Percentiles rank a stretch among this genome's conserved stretches.
Evolutionary conservation across 1,140 invertebrate genomes (phyloP).

Genomic region (Bicyclus anynana): DNA sequence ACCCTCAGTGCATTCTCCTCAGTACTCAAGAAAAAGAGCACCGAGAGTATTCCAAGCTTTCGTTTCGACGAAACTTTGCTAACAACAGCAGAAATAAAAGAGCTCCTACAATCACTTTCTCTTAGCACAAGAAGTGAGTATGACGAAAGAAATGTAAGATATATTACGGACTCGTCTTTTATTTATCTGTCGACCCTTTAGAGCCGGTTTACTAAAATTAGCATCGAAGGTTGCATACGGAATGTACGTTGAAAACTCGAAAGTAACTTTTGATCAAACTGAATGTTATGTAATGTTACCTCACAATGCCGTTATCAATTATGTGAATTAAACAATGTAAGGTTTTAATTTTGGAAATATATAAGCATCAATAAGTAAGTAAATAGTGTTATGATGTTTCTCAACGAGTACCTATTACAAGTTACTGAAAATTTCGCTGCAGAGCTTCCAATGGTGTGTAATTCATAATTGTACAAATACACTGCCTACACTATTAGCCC

Average conservation of each 20-base stretch:
- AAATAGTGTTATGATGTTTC: no score
- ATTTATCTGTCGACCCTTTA: neutral
- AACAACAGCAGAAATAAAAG: constrained; percentile 75
- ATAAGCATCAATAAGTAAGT: no score
- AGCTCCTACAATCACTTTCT: constrained; percentile 82
- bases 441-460: no score
- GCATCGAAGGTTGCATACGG: neutral
- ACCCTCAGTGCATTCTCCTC: constrained; percentile 83
- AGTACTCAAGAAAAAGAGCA: constrained; percentile 80
- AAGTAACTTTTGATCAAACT: neutral
- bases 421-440: no score
- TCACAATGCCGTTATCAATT: neutral
- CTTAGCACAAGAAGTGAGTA: constrained; percentile 89
- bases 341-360: no score
- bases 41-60: constrained; percentile 43
- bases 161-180: neutral
- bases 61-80: constrained; percentile 69
- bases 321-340: no score
- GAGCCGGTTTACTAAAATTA: neutral
- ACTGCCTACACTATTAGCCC: no score
- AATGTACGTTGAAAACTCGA: neutral
- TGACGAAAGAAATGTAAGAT: constrained; percentile 12
- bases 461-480: no score
- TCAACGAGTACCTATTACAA: no score
- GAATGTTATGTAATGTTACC: neutral